Evolutionary conservation across 2,797 vertebrate species (phyloP).

Genomic region (Lagocephalus sceleratus): DNA sequence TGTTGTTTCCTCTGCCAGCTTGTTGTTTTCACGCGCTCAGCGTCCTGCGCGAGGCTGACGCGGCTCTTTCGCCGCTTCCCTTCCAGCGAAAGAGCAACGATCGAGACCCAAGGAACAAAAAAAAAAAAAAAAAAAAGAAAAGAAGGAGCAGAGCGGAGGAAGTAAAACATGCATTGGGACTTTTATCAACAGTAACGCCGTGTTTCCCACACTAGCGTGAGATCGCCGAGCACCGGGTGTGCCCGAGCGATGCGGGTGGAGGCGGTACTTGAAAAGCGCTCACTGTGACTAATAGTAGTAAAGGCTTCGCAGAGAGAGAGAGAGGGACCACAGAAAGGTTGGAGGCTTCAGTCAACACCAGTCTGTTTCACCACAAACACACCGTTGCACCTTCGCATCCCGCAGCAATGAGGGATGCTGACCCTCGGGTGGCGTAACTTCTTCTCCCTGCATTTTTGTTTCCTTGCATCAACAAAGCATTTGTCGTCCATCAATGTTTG

Average conservation of each 20-base stretch:
- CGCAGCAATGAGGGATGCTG: constrained; percentile 30
- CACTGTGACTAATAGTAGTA: constrained; percentile 4
- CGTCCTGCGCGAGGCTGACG: constrained; percentile 65
- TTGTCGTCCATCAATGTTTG: constrained; percentile 10
- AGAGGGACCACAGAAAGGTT: constrained; percentile 57
- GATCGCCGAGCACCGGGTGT: constrained; percentile 2
- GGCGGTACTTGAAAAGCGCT: too few species aligned
- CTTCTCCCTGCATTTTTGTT: constrained; percentile 22
- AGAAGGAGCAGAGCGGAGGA: constrained; percentile 40
- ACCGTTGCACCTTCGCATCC: constrained; percentile 19
- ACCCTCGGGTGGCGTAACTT: constrained; percentile 33
- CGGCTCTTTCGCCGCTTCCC: constrained; percentile 39
- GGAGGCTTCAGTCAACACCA: constrained; percentile 53
- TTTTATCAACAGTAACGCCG: constrained; percentile 36
- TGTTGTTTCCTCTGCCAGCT: constrained; percentile 57
- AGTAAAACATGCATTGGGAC: constrained; percentile 56
- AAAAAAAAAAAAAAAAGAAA: too few species aligned
- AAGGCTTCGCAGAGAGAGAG: constrained; percentile 16
- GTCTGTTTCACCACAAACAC: constrained; percentile 67
- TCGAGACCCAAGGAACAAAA: too few species aligned
- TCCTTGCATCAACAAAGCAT: constrained; percentile 27
- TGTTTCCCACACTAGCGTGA: constrained; percentile 24
- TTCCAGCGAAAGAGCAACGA: constrained; percentile 21
- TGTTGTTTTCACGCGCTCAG: constrained; percentile 67
- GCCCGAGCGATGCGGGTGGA: too few species aligned